Evolutionary conservation across 2,113 vertebrate genomes (phyloP).

Genomic region (Oenanthe oenanthe): DNA sequence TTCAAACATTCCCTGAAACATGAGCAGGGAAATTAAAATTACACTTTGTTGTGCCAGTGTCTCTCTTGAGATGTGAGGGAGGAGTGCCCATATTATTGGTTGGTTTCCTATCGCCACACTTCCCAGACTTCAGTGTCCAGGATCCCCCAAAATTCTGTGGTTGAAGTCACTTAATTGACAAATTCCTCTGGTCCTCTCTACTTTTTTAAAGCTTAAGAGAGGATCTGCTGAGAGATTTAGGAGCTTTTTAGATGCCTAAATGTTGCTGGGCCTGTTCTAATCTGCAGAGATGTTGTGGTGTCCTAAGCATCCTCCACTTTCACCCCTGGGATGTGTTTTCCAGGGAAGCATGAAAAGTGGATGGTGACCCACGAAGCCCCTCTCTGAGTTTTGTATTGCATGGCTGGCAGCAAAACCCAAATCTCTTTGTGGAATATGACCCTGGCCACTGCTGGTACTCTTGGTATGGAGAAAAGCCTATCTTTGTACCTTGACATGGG

Average conservation of each 20-base stretch:
- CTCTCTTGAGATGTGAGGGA: not conserved
- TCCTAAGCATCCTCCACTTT: not conserved
- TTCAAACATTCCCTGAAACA: constrained; percentile 3
- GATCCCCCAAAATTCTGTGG: not conserved
- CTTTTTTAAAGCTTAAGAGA: not conserved
- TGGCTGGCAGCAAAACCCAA: not conserved
- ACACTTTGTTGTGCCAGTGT: not conserved
- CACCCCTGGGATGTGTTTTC: not conserved
- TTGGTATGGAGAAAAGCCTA: not conserved
- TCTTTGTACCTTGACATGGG: not conserved
- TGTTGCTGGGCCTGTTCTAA: not conserved
- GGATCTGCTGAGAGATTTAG: not conserved
- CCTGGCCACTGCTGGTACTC: not conserved
- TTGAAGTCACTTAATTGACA: not conserved
- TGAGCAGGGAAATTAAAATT: constrained; percentile 10
- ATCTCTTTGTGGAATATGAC: not conserved
- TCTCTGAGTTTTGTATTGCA: not conserved
- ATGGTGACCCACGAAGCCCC: not conserved
- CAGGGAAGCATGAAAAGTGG: not conserved
- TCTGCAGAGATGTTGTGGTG: not conserved
- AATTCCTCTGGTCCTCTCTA: not conserved
- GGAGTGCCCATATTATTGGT: rapidly evolving
- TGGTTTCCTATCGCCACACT: not conserved
- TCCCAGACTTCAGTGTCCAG: not conserved
- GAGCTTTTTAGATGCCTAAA: not conserved